Percentiles rank a stretch among this genome's conserved stretches.
Evolutionary conservation across 2,888 invertebrate genomes (phyloP).

Genomic region (Pseudococcus viburni): DNA sequence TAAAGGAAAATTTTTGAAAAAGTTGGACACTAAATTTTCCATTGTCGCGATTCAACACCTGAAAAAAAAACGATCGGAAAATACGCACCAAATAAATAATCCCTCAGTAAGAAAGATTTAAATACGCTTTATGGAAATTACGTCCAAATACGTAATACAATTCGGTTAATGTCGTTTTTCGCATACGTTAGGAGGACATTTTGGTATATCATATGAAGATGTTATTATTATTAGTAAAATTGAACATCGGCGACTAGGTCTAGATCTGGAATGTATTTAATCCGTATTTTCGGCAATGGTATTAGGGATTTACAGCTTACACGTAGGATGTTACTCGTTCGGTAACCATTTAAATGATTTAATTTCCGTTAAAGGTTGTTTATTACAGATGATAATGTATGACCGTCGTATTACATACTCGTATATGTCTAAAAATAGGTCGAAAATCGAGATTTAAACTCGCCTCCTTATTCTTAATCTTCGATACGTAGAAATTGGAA

Average conservation of each 20-base stretch:
- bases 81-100: neutral
- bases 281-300: slow-evolving; percentile 39
- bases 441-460: slow-evolving; percentile 13
- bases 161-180: neutral
- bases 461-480: slow-evolving; percentile 20
- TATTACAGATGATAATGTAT: slow-evolving; percentile 51
- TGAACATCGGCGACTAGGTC: neutral
- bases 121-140: neutral
- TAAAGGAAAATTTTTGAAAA: too few species aligned
- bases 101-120: neutral
- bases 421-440: slow-evolving; percentile 23
- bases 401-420: neutral
- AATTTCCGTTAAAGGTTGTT: slow-evolving; percentile 57
- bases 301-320: slow-evolving; percentile 26
- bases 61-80: neutral
- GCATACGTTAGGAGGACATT: neutral
- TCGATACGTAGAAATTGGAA: neutral
- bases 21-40: neutral
- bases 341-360: slow-evolving; percentile 51
- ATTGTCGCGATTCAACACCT: neutral
- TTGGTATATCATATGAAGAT: slow-evolving; percentile 4
- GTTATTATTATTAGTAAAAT: slow-evolving; percentile 6
- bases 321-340: slow-evolving; percentile 33
- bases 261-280: slow-evolving; percentile 21
- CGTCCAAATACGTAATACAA: neutral